Base-by-base conservation (phyloP, 2,113 vertebrate species). In the Pelecanus crispus region DNA sequence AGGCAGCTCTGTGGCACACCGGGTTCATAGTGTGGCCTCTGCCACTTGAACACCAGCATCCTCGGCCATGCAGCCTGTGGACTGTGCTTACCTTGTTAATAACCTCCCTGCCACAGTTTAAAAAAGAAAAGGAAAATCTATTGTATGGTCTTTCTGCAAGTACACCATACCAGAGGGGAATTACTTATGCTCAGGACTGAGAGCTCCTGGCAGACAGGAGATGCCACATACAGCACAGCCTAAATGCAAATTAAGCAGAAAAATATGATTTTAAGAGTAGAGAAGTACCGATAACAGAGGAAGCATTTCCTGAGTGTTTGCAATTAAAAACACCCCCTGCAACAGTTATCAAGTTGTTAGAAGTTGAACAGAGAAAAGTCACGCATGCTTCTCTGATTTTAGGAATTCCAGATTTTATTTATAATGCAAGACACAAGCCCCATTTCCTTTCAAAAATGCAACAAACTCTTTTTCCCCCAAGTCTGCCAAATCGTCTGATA, bases 1-100 rank as follows among this genome's bases (percentile, higher is more conserved):
- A 2, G 5, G 10, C 40, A 78, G 47, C 49, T 40, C 1, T 50
- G 56, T 3, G 9, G 47, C 8, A 3, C 17, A 40, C 18, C 2
- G 4, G 4, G 10, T 52, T 87, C 47, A 45, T 38, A 59, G 9
- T 0, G 0, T 62, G 58, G 14, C 58, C 59, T 82, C 61, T 73
- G 34, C 49, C 36, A 10, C 9, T 31, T 1, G 1, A 47, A 45
- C 44, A 8, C 8, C n/a, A 38, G 8, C 3, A 1, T 56, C 31
- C 20, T 63, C 0, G 0, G 28, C 59, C 18, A 1, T 32, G 25
- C 55, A 70, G 92, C 21, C 49, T 49, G 21, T 0, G 0, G 11
- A 44, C 44, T 52, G 0, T 38, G 17, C 47, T 70, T 59, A 5
- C 26, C 34, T 49, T 38, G 17, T 40, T 45, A 44, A 40, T 22